Percentiles rank a stretch among this genome's conserved stretches.
Conservation (phyloP, 2,888 invertebrate genomes). For the Caenorhabditis macrosperma region DNA sequence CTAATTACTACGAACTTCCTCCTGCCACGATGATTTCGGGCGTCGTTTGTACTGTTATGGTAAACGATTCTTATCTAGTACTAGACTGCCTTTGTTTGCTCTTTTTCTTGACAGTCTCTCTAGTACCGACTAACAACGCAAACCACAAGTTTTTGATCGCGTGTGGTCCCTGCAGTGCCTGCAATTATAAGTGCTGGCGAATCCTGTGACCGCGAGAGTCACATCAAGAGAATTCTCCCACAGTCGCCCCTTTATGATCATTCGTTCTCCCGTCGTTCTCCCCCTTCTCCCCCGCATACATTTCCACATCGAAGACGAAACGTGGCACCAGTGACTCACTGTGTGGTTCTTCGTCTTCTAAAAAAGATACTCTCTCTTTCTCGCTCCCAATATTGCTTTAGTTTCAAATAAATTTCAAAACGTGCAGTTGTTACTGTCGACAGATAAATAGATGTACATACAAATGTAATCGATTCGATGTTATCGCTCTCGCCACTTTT, state of each 20-base stretch:
- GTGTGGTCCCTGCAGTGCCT: slow-evolving; percentile 21
- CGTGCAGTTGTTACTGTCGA: slow-evolving; percentile 7
- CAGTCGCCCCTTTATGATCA: too few species aligned
- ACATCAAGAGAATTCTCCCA: background rate
- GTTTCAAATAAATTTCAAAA: slow-evolving; percentile 5
- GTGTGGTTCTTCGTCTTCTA: background rate
- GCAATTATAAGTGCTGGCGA: background rate
- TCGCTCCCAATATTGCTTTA: background rate
- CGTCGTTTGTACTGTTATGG: slow-evolving; percentile 10
- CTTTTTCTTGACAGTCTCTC: slow-evolving; percentile 33
- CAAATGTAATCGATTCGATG: slow-evolving; percentile 47
- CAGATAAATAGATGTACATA: slow-evolving; percentile 55
- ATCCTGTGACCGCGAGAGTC: slow-evolving; percentile 1
- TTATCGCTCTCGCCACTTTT: slow-evolving; percentile 38
- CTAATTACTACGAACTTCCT: slow-evolving; percentile 25
- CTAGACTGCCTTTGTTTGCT: slow-evolving; percentile 44
- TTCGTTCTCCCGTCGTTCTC: background rate
- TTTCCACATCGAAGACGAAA: background rate
- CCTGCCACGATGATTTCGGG: background rate
- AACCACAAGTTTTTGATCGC: slow-evolving; percentile 5
- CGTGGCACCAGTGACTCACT: slow-evolving; percentile 9
- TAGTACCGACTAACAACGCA: background rate
- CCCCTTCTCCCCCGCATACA: background rate
- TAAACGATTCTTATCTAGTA: slow-evolving; percentile 18
- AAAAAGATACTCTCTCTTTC: background rate